Percentiles rank a stretch among this genome's conserved stretches.
phyloP scores from a whole-genome alignment of 2,888 invertebrate species.

The Lasioglossum pauxillum region DNA sequence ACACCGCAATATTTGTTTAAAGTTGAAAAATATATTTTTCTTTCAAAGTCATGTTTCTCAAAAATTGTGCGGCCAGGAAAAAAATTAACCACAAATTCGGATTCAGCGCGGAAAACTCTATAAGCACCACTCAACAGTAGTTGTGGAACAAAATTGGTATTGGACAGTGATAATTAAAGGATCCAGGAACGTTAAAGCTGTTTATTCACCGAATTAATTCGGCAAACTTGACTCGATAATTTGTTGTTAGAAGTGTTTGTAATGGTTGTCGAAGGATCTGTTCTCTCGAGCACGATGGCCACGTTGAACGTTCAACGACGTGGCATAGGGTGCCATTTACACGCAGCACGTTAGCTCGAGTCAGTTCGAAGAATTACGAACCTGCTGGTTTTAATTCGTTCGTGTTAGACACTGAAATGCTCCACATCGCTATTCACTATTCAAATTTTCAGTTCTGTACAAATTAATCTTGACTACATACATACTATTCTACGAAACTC shows the following conservation, averaged over 20 bases:
- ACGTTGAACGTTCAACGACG: conserved; percentile 19
- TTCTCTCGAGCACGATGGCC: background rate
- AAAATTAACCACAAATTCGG: too few relatives aligned
- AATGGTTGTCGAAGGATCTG: background rate
- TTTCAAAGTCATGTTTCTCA: too few relatives aligned
- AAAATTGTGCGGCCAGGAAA: too few relatives aligned
- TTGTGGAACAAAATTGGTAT: too few relatives aligned
- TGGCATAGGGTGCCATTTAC: conserved; percentile 49
- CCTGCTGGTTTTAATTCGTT: conserved; percentile 68
- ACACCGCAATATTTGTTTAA: too few relatives aligned
- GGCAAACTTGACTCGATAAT: background rate
- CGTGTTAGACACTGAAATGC: conserved; percentile 44
- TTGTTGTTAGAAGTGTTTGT: background rate
- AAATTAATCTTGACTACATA: background rate
- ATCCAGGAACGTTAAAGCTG: background rate
- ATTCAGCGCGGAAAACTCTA: too few relatives aligned
- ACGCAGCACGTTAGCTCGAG: conserved; percentile 53
- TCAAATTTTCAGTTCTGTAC: conserved; percentile 15
- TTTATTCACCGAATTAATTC: background rate
- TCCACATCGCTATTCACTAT: conserved; percentile 43
- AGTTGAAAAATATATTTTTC: too few relatives aligned
- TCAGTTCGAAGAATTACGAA: conserved; percentile 67
- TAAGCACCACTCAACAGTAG: too few relatives aligned
- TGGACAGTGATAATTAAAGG: background rate
- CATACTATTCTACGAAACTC: background rate